A percentile compares a stretch with the other conserved stretches of the same genome.
phyloP scores from a whole-genome alignment of 1,140 invertebrate genomes.

The Aphaenogaster floridana region DNA sequence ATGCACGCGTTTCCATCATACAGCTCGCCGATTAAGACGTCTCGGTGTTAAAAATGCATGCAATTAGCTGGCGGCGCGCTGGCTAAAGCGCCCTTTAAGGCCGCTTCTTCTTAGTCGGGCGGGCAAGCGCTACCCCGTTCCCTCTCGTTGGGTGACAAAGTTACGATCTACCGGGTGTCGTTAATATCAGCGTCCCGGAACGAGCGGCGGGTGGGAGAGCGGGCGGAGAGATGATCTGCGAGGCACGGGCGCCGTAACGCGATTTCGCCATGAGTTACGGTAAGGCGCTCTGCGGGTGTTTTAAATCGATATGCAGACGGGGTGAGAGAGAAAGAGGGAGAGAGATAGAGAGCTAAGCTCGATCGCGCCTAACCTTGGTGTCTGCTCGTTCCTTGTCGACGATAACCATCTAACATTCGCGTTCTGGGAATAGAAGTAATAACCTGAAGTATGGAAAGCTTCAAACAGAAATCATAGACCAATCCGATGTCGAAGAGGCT shows the following conservation, averaged over 20 bases:
- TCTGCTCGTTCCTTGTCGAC: conserved; percentile 72
- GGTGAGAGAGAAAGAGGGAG: conserved; percentile 19
- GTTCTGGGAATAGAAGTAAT: conserved; percentile 71
- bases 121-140: conserved; percentile 61
- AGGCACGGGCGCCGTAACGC: conserved; percentile 71
- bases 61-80: conserved; percentile 76
- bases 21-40: conserved; percentile 78
- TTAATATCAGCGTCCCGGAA: conserved; percentile 78
- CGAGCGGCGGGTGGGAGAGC: conserved; percentile 19
- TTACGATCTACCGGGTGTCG: conserved; percentile 83
- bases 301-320: conserved; percentile 72
- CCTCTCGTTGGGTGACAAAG: conserved; percentile 77
- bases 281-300: conserved; percentile 62
- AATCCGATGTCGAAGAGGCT: conserved; percentile 10
- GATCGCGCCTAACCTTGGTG: conserved; percentile 74
- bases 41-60: conserved; percentile 82
- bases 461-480: conserved; percentile 51
- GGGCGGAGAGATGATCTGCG: conserved; percentile 76
- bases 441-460: conserved; percentile 47
- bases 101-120: conserved; percentile 64
- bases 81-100: conserved; percentile 66
- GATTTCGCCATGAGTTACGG: conserved; percentile 77
- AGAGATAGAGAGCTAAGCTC: conserved; percentile 35
- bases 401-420: conserved; percentile 68
- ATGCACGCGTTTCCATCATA: conserved; percentile 80